Conservation (phyloP, 2,888 invertebrate species). For the Clostera curtula region DNA sequence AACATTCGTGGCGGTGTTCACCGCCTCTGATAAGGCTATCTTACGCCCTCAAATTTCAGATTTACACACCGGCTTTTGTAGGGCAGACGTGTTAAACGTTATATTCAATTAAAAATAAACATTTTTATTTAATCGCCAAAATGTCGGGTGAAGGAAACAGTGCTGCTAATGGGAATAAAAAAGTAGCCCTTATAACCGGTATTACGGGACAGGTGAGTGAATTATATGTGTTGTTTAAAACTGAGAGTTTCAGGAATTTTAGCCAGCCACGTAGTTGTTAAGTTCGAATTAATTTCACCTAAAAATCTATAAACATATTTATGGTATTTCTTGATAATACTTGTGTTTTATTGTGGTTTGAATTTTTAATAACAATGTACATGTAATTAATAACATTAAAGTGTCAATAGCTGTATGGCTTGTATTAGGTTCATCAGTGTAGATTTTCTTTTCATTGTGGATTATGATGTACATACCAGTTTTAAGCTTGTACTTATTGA, state of each 20-base stretch:
- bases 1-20: constrained; percentile 12
- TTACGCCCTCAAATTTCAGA: constrained; percentile 14
- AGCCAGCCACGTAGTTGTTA: constrained; percentile 9
- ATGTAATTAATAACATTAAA: too few relatives aligned
- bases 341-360: too few relatives aligned
- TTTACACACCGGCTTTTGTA: constrained; percentile 19
- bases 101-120: constrained; percentile 2
- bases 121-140: constrained; percentile 9
- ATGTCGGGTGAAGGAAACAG: constrained; percentile 57
- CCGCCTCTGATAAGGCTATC: constrained; percentile 33
- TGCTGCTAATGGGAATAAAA: constrained; percentile 48
- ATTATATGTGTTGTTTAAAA: constrained; percentile 4
- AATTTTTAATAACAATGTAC: too few relatives aligned
- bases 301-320: too few relatives aligned
- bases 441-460: too few relatives aligned
- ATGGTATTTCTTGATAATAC: neutral
- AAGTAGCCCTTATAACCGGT: constrained; percentile 95
- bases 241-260: neutral
- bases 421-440: too few relatives aligned
- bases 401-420: too few relatives aligned
- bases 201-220: constrained; percentile 95
- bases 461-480: too few relatives aligned
- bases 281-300: neutral
- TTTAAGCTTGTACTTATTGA: too few relatives aligned
- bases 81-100: constrained; percentile 21